These are phyloP conservation scores for Sinotaia quadrata DNA, from an alignment of 2,888 invertebrate genomes.

Conservation along the genomic window DNA sequence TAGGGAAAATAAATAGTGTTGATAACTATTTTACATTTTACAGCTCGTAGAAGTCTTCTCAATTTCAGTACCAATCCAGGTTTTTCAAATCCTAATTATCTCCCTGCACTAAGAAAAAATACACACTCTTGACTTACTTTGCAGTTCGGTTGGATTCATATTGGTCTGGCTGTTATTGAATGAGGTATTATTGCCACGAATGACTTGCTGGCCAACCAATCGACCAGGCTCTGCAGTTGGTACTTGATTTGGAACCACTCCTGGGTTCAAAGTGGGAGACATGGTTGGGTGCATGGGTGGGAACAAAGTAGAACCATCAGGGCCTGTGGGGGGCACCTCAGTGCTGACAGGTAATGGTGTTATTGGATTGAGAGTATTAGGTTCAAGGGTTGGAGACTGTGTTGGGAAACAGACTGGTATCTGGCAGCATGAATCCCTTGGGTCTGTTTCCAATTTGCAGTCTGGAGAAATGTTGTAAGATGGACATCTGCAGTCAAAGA, in stretches of 20 bases:
- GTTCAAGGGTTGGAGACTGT: slow-evolving; percentile 24
- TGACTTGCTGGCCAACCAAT: slow-evolving; percentile 29
- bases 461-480: slow-evolving; percentile 47
- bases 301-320: slow-evolving; percentile 15
- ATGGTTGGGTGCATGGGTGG: slow-evolving; percentile 41
- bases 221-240: slow-evolving; percentile 42
- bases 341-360: slow-evolving; percentile 12
- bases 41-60: too few relatives aligned
- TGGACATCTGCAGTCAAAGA: slow-evolving; percentile 48
- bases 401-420: slow-evolving; percentile 45
- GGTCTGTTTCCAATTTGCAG: slow-evolving; percentile 51
- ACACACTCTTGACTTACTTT: too few relatives aligned
- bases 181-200: slow-evolving; percentile 1
- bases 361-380: slow-evolving; percentile 32
- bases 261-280: slow-evolving; percentile 21
- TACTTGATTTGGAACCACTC: slow-evolving; percentile 31
- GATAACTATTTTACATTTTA: too few relatives aligned
- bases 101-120: too few relatives aligned
- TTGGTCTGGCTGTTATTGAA: slow-evolving; percentile 9
- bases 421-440: slow-evolving; percentile 53
- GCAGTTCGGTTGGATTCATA: too few relatives aligned
- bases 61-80: too few relatives aligned
- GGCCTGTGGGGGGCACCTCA: slow-evolving; percentile 10
- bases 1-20: too few relatives aligned
- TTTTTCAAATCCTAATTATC: too few relatives aligned